A percentile compares a stretch with the other conserved stretches of the same genome.
Evolutionary conservation across 2,797 vertebrate genomes (phyloP).

Genomic region (Takifugu ocellatus): DNA sequence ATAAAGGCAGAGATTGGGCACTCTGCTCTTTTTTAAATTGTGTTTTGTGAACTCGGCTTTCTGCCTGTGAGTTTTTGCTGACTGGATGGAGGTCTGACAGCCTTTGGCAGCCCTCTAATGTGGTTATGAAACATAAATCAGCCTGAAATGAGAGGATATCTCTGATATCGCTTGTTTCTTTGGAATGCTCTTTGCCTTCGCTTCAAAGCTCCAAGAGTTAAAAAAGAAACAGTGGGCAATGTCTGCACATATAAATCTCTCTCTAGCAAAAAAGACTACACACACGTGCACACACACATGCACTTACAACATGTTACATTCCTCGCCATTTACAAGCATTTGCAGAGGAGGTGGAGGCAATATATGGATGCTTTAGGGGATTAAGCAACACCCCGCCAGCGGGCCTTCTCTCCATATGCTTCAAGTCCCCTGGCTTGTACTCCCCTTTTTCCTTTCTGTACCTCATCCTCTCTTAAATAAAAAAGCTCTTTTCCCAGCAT

Average conservation of each 20-base stretch:
- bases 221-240: constrained; percentile 59
- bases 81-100: constrained; percentile 17
- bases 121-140: constrained; percentile 61
- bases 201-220: constrained; percentile 66
- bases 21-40: constrained; percentile 8
- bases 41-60: constrained; percentile 13
- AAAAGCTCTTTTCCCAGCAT: constrained; percentile 72
- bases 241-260: constrained; percentile 70
- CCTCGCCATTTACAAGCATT: constrained; percentile 69
- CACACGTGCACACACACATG: not conserved
- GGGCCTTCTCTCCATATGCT: constrained; percentile 32
- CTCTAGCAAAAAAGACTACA: constrained; percentile 56
- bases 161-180: constrained; percentile 66
- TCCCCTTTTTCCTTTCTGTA: constrained; percentile 51
- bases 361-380: constrained; percentile 78
- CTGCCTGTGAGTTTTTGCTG: constrained; percentile 8
- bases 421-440: constrained; percentile 24
- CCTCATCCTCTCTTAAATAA: constrained; percentile 60
- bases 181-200: constrained; percentile 44
- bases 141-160: constrained; percentile 61
- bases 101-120: constrained; percentile 44
- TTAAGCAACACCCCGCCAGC: constrained; percentile 59
- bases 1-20: constrained; percentile 28
- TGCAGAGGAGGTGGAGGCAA: constrained; percentile 68
- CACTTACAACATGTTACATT: constrained; percentile 77